These are phyloP conservation scores for Rhaphigaster nebulosa DNA, from an alignment of 2,888 invertebrate species.

Conservation along the genomic window DNA sequence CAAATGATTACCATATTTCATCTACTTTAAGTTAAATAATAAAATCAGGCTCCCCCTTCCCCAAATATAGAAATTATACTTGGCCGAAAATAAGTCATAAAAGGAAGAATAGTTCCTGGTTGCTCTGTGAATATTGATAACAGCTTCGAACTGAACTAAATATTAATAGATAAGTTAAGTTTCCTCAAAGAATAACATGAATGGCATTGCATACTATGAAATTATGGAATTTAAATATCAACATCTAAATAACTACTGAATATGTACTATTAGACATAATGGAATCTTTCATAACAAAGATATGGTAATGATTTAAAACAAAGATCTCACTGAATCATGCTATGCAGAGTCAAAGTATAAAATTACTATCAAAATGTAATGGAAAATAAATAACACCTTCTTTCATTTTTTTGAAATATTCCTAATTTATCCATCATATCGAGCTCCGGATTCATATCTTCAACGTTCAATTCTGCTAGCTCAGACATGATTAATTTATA, in stretches of 20 bases:
- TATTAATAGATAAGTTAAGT: too few species aligned
- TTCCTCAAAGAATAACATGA: too few species aligned
- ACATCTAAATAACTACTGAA: too few species aligned
- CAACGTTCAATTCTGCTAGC: conserved; percentile 82
- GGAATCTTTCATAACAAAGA: neutral
- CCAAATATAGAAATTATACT: too few species aligned
- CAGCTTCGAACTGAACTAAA: neutral
- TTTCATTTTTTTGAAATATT: conserved; percentile 79
- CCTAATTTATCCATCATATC: conserved; percentile 82
- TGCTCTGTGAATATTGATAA: neutral
- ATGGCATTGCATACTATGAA: too few species aligned
- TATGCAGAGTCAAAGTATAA: neutral
- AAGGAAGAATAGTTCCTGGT: neutral
- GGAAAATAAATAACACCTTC: conserved; percentile 71
- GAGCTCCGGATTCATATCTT: conserved; percentile 84
- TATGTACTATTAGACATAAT: too few species aligned
- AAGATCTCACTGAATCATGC: neutral
- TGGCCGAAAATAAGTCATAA: too few species aligned
- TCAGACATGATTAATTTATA: conserved; percentile 77
- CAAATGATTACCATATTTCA: too few species aligned
- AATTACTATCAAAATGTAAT: neutral
- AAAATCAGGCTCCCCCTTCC: too few species aligned
- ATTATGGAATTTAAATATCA: too few species aligned
- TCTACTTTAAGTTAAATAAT: too few species aligned
- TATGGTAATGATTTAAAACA: conserved; percentile 27